Base-by-base conservation (phyloP, 1,140 invertebrate genomes). In the Pentalonia nigronervosa region DNA sequence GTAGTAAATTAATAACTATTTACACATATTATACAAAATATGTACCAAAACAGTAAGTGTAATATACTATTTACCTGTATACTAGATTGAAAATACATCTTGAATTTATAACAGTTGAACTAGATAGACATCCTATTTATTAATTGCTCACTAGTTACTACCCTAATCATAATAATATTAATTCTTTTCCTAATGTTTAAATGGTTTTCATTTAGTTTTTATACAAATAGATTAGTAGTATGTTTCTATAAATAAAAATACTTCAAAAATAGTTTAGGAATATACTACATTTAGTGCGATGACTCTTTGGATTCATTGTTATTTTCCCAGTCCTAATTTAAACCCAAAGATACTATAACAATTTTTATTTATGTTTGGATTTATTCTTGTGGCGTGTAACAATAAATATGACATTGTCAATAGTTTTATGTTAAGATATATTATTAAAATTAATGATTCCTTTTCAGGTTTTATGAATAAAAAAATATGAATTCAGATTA, bases 401-500 rank as follows among this genome's bases (percentile, higher is more conserved):
- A 83, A n/a, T 20, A 87, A 45, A 83, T 41, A 41, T 84, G 36
- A 23, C 3, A 25, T 25, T 25, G 20, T 25, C 23, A 7, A 14
- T 41, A 30, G 14, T 25, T 30, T 87, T 87, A 88, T 50, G 3
- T 41, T 17, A n/a, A 8, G 7, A 14, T 36, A 4, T 50, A 34
- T n/a, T 88, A 50, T 88, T 50, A 23, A 36, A 53, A 0, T 25
- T 87, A n/a, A 53, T 53, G 20, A 53, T 60, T 30, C 3, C 45
- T 21, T 90, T 90, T 90, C 8, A 90, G 89, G 6, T n/a, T 90
- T 20, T 67, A 90, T 67, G 25, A 60, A 34, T 14, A 90, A 45
- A 67, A 41, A 60, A 90, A 90, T 45, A 93, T 93, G 91, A 93
- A 41, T 93, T 93, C 81, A 45, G 48, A 83, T 41, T 84, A 93